Evolutionary conservation across 2,888 invertebrate species (phyloP).

Genomic region (Drosophila niveifrons): DNA sequence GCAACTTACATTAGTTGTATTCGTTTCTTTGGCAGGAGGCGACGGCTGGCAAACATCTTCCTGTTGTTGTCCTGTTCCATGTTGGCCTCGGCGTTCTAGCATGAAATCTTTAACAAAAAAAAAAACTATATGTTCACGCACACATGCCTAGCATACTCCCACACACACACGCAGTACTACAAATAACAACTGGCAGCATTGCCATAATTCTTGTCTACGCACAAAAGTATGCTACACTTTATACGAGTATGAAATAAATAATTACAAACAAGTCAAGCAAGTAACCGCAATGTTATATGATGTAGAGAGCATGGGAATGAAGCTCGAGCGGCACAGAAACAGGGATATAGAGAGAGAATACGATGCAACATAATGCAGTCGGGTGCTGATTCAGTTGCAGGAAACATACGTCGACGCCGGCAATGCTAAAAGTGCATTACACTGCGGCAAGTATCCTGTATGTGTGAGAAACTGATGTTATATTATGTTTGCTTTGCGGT

Average conservation of each 20-base stretch:
- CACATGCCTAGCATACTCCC: slow-evolving; percentile 7
- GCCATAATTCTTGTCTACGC: slow-evolving; percentile 76
- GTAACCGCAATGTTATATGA: slow-evolving; percentile 49
- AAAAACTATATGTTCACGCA: slow-evolving; percentile 20
- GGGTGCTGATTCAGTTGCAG: slow-evolving; percentile 41
- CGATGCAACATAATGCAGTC: slow-evolving; percentile 12
- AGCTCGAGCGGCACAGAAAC: background rate
- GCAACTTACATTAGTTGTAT: slow-evolving; percentile 60
- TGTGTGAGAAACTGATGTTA: slow-evolving; percentile 21
- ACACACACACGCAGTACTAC: slow-evolving; percentile 28
- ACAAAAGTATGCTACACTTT: slow-evolving; percentile 74
- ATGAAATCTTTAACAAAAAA: slow-evolving; percentile 76
- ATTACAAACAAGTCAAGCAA: slow-evolving; percentile 78
- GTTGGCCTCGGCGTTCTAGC: slow-evolving; percentile 67
- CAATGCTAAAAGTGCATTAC: slow-evolving; percentile 70
- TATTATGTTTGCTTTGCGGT: slow-evolving; percentile 39
- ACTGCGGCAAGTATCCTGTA: slow-evolving; percentile 48
- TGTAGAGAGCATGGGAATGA: background rate
- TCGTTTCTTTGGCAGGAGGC: slow-evolving; percentile 40
- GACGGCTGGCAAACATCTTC: slow-evolving; percentile 66
- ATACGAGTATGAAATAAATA: slow-evolving; percentile 71
- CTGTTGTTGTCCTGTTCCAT: slow-evolving; percentile 63
- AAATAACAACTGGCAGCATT: slow-evolving; percentile 69
- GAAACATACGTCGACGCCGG: slow-evolving; percentile 61
- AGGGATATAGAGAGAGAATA: background rate